phyloP scores from a whole-genome alignment of 2,888 invertebrate species.

The Malacosoma neustria region DNA sequence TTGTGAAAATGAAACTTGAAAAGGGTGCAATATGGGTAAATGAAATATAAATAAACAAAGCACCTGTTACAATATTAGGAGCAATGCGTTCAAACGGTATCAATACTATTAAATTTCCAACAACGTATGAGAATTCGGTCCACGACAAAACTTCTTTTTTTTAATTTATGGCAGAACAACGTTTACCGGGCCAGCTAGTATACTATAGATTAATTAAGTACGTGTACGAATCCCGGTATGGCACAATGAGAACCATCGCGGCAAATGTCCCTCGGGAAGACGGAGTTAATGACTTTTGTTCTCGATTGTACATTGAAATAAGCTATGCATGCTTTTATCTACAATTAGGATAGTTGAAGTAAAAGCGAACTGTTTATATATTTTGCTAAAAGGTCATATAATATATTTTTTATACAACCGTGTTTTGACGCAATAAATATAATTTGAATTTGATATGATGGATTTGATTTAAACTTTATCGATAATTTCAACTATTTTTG shows the following conservation, averaged over 20 bases:
- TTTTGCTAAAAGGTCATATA: too few relatives aligned
- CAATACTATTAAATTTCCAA: too few relatives aligned
- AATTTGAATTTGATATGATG: neutral
- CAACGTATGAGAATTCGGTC: too few relatives aligned
- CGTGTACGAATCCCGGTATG: neutral
- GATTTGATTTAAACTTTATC: neutral
- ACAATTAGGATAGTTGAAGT: neutral
- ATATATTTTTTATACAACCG: slow-evolving; percentile 14
- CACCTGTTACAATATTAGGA: too few relatives aligned
- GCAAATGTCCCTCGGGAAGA: neutral
- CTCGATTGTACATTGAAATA: slow-evolving; percentile 1
- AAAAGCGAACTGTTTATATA: too few relatives aligned
- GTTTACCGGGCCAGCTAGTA: too few relatives aligned
- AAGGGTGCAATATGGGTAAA: too few relatives aligned
- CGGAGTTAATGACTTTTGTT: neutral
- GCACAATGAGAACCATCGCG: neutral
- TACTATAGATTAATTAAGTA: neutral
- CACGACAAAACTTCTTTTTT: too few relatives aligned
- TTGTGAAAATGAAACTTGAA: too few relatives aligned
- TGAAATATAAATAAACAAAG: too few relatives aligned
- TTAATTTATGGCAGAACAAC: too few relatives aligned
- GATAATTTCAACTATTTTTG: neutral
- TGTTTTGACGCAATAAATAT: neutral
- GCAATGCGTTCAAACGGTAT: too few relatives aligned
- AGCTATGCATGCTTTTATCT: slow-evolving; percentile 9